Conservation (phyloP, 2,888 invertebrate species). For the Acronicta alni region DNA sequence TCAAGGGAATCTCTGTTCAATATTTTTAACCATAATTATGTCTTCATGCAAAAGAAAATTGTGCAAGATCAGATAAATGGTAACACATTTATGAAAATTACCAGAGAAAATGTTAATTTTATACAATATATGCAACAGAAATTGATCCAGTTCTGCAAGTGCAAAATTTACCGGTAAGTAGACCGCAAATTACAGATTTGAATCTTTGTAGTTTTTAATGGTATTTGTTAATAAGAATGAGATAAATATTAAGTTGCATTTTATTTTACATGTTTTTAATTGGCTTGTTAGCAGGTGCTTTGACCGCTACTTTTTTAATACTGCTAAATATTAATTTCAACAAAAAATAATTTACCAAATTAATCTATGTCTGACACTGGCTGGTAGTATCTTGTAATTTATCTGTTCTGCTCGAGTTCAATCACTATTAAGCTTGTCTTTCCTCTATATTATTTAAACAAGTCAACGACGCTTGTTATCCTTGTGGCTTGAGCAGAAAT, state of each 20-base stretch:
- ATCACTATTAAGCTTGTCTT: slow-evolving; percentile 19
- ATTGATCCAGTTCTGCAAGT: slow-evolving; percentile 44
- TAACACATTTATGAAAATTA: slow-evolving; percentile 31
- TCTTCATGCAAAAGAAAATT: slow-evolving; percentile 54
- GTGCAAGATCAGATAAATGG: slow-evolving; percentile 51
- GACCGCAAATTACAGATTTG: slow-evolving; percentile 41
- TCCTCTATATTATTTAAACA: slow-evolving; percentile 20
- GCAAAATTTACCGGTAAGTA: slow-evolving; percentile 34
- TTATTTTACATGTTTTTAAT: slow-evolving; percentile 47
- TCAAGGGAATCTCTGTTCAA: slow-evolving; percentile 61
- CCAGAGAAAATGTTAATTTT: slow-evolving; percentile 44
- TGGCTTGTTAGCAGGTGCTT: slow-evolving; percentile 42
- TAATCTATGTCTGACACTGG: slow-evolving; percentile 12
- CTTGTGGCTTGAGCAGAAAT: slow-evolving; percentile 6
- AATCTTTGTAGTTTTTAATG: slow-evolving; percentile 43
- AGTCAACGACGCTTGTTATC: slow-evolving; percentile 5
- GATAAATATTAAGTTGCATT: slow-evolving; percentile 42
- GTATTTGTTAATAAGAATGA: slow-evolving; percentile 38
- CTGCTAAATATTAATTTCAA: slow-evolving; percentile 22
- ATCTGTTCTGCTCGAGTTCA: slow-evolving; percentile 30
- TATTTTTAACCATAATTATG: slow-evolving; percentile 56
- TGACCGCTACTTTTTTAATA: slow-evolving; percentile 29
- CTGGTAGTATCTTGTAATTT: slow-evolving; percentile 28
- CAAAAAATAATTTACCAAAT: slow-evolving; percentile 27
- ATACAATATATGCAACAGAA: slow-evolving; percentile 35